Percentiles rank a stretch among this genome's conserved stretches.
Conservation (phyloP, 2,797 vertebrate genomes). For the Danio aesculapii region DNA sequence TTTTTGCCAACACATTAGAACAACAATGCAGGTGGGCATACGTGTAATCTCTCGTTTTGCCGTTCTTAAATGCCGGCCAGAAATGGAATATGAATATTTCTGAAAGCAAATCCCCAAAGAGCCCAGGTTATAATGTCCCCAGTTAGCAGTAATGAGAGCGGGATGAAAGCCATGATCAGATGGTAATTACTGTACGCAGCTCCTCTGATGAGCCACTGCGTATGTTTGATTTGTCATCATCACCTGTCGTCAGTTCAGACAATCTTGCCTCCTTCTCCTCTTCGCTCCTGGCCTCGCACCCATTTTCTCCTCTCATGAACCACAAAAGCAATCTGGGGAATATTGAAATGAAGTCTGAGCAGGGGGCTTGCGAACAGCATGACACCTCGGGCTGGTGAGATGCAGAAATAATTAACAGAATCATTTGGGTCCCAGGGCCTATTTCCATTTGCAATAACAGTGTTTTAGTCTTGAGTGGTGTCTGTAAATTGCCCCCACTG, state of each 20-base stretch:
- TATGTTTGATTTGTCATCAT: conserved; percentile 59
- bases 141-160: conserved; percentile 58
- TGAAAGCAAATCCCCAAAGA: conserved; percentile 59
- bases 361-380: conserved; percentile 53
- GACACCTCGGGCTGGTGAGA: conserved; percentile 48
- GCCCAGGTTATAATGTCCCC: conserved; percentile 37
- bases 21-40: conserved; percentile 48
- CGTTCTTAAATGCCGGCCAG: conserved; percentile 56
- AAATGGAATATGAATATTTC: conserved; percentile 59
- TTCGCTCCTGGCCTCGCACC: conserved; percentile 31
- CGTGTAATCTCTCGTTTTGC: conserved; percentile 57
- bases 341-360: conserved; percentile 78
- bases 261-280: conserved; percentile 21
- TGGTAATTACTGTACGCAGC: conserved; percentile 55
- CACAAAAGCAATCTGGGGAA: conserved; percentile 62
- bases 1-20: conserved; percentile 50
- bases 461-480: conserved; percentile 58
- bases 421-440: conserved; percentile 73
- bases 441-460: conserved; percentile 72
- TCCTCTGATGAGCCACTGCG: conserved; percentile 54
- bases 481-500: conserved; percentile 76
- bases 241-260: conserved; percentile 45
- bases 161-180: conserved; percentile 55
- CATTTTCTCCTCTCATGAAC: conserved; percentile 65
- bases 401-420: conserved; percentile 79